Evolutionary conservation across 1,140 invertebrate species (phyloP).

Genomic region (Campoletis sonorensis): DNA sequence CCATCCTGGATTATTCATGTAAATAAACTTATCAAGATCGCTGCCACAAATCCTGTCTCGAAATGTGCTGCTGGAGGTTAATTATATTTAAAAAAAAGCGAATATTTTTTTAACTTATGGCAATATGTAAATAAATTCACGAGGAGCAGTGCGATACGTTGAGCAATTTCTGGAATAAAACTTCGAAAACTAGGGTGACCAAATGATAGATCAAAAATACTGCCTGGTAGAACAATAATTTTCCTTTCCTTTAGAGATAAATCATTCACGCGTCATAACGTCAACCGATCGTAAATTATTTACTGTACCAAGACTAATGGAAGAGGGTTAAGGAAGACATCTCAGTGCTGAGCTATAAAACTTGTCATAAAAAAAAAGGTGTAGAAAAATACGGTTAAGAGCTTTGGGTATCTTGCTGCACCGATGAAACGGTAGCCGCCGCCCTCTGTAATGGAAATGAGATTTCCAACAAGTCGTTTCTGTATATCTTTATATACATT

Average conservation of each 20-base stretch:
- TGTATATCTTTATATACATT: neutral
- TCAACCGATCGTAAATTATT: neutral
- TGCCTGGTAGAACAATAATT: no score
- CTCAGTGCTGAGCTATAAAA: neutral
- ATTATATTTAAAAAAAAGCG: no score
- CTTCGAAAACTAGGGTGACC: no score
- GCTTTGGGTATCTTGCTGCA: neutral
- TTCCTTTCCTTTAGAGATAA: neutral
- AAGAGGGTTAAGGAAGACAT: neutral
- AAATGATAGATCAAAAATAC: no score
- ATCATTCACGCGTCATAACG: constrained; percentile 24
- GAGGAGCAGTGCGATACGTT: no score
- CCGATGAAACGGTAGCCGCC: neutral
- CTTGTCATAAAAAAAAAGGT: neutral
- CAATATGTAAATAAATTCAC: no score
- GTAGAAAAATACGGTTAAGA: neutral
- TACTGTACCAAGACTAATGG: neutral
- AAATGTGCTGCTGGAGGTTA: no score
- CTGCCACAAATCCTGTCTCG: no score
- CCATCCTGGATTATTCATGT: no score
- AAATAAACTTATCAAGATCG: no score
- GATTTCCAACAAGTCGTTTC: neutral
- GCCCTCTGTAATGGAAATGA: constrained; percentile 19
- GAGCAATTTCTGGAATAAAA: no score
- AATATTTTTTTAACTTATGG: no score